phyloP scores from a whole-genome alignment of 2,888 invertebrate genomes.

The Neoaliturus tenellus region DNA sequence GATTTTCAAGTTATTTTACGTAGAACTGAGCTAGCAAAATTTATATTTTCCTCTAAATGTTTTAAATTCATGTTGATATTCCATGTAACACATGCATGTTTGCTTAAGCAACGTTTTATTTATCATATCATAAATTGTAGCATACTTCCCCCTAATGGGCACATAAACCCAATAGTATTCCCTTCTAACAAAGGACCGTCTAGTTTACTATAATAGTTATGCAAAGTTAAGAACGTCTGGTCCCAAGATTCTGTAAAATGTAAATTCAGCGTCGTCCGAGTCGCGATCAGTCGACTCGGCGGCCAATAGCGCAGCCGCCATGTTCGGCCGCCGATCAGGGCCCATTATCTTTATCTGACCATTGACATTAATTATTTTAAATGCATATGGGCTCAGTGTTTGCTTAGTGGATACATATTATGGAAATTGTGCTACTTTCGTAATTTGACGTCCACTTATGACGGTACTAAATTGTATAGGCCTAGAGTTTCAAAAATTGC shows the following conservation, averaged over 20 bases:
- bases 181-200: too few species aligned
- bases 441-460: neutral
- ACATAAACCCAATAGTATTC: too few species aligned
- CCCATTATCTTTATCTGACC: neutral
- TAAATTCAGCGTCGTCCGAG: neutral
- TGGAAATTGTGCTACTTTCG: neutral
- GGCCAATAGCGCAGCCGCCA: neutral
- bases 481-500: too few species aligned
- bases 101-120: too few species aligned
- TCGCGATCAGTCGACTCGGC: neutral
- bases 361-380: conserved; percentile 12
- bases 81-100: too few species aligned
- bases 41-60: too few species aligned
- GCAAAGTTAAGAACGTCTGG: neutral
- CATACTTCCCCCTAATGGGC: too few species aligned
- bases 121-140: too few species aligned
- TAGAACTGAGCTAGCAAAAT: too few species aligned
- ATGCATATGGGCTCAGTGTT: neutral
- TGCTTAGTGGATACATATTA: neutral
- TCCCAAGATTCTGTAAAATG: neutral
- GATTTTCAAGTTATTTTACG: too few species aligned
- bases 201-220: neutral
- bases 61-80: too few species aligned
- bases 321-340: neutral
- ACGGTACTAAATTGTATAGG: too few species aligned